Evolutionary conservation across 2,113 vertebrate genomes (phyloP).

Genomic region (Gallinago paraguaiae): DNA sequence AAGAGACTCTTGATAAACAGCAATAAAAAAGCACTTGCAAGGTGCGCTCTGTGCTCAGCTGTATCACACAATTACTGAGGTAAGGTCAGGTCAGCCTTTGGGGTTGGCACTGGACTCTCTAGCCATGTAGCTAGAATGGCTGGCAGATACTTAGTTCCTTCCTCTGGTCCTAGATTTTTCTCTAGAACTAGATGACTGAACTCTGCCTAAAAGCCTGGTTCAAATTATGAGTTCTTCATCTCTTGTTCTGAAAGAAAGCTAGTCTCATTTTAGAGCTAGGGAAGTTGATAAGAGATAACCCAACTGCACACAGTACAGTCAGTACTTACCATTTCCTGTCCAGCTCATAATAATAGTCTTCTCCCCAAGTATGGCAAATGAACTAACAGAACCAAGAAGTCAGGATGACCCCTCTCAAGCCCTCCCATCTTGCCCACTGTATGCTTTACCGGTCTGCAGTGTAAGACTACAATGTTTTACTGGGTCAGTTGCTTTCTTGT

Average conservation of each 20-base stretch:
- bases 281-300: background rate
- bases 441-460: background rate
- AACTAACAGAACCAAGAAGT: background rate
- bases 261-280: background rate
- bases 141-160: background rate
- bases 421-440: background rate
- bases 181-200: background rate
- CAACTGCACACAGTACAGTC: background rate
- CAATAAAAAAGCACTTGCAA: background rate
- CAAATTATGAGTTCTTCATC: background rate
- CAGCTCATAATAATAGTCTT: background rate
- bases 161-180: background rate
- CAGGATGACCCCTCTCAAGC: background rate
- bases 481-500: background rate
- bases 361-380: background rate
- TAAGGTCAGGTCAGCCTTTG: background rate
- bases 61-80: background rate
- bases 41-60: background rate
- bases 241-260: background rate
- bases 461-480: background rate
- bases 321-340: background rate
- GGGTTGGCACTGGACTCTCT: background rate
- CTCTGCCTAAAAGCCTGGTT: background rate
- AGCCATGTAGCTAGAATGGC: too few relatives aligned
- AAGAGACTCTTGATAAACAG: background rate